Base-by-base conservation (phyloP, 1,140 invertebrate genomes). In the Diabrotica undecimpunctata region DNA sequence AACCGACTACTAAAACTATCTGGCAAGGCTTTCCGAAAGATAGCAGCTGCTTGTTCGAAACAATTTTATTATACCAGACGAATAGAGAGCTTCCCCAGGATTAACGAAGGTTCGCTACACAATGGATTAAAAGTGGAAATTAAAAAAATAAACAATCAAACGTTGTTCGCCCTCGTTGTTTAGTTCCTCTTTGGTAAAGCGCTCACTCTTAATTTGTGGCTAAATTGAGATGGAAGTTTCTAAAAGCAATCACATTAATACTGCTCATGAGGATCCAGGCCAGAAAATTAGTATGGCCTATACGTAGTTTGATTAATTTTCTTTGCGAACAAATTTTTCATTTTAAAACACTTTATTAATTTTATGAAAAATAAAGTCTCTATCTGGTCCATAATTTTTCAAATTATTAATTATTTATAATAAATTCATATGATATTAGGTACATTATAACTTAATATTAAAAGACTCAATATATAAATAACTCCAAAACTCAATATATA, bases 71-170 rank as follows among this genome's bases (percentile, higher is more conserved):
- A 46, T 46, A 46, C 41, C 41, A n/a, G 41, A n/a, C n/a, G n/a
- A 46, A 46, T n/a, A n/a, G 41, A 46, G 41, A 46, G 41, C 41
- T 46, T 46, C n/a, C 8, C 2, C 41, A 46, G 41, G 41, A 46
- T 46, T 46, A 46, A 46, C 41, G 8, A 46, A 46, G 5, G n/a
- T 46, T 46, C 41, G 41, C 8, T 46, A 46, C 41, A 46, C 41
- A 46, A 46, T 46, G 41, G 41, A 46, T 46, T 46, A 46, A n/a
- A 46, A 46, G 41, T 46, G n/a, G 41, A 46, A 46, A 46, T 46
- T 46, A 46, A 46, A 46, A 46, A 46, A 46, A 46, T 46, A 46
- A 46, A 46, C 41, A 46, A 46, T 46, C 41, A 46, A 46, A 46
- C 41, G 8, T n/a, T 46, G n/a, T 46, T 46, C 41, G 41, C 41